Evolutionary conservation across 2,113 vertebrate species (phyloP).

Genomic region (Tiliqua scincoides): DNA sequence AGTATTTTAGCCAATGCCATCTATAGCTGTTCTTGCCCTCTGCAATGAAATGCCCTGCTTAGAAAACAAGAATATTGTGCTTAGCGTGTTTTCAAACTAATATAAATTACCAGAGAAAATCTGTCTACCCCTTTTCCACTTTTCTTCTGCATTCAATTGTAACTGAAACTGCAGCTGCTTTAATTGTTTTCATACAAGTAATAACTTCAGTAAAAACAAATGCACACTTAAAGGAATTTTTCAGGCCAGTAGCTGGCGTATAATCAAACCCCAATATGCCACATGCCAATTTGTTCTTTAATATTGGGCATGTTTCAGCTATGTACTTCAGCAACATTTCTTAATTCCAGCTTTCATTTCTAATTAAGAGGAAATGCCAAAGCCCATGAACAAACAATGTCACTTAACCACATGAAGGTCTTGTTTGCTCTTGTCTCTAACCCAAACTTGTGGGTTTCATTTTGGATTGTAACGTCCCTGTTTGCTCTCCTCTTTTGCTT

Average conservation of each 20-base stretch:
- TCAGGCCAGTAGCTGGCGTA: conserved; percentile 7
- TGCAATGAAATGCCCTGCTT: background rate
- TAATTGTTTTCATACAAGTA: background rate
- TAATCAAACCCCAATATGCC: conserved; percentile 11
- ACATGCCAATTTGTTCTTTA: conserved; percentile 25
- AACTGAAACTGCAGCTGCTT: conserved; percentile 9
- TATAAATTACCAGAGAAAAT: background rate
- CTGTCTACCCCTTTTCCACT: conserved; percentile 4
- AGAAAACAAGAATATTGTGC: background rate
- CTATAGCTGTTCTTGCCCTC: background rate
- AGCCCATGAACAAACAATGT: background rate
- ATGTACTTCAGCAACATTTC: background rate
- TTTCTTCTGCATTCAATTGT: conserved; percentile 26
- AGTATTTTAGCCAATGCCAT: background rate
- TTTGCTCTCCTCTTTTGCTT: background rate
- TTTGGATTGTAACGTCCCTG: background rate
- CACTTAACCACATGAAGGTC: background rate
- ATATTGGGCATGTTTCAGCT: conserved; percentile 23
- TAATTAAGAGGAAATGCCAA: background rate
- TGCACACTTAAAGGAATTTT: conserved; percentile 9
- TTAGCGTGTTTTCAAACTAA: background rate
- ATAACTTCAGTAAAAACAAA: conserved; percentile 33
- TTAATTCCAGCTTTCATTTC: conserved; percentile 15
- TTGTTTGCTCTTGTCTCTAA: background rate
- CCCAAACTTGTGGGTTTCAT: fast-evolving